A percentile compares a stretch with the other conserved stretches of the same genome.
phyloP scores from a whole-genome alignment of 2,797 vertebrate species.

The Hypotaenidia okinawae region DNA sequence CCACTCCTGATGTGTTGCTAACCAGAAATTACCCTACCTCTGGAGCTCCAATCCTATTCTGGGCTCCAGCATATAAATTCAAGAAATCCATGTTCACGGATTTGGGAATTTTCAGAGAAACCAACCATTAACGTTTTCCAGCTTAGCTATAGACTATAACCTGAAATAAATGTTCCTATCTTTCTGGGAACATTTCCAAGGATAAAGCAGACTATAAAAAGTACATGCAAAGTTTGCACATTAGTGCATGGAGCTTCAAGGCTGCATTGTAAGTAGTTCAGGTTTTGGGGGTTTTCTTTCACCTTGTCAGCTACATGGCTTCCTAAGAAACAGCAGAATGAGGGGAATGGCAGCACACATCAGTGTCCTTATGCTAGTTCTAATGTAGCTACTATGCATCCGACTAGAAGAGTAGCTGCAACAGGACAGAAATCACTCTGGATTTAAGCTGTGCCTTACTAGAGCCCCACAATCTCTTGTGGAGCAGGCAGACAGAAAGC shows the following conservation, averaged over 20 bases:
- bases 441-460: background rate
- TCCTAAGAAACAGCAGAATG: background rate
- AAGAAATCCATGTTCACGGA: background rate
- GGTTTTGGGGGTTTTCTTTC: background rate
- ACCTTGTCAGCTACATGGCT: accelerated
- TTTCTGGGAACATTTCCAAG: slow-evolving; percentile 35
- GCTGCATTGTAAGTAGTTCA: slow-evolving; percentile 24
- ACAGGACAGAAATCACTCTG: background rate
- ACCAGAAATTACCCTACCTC: background rate
- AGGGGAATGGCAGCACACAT: background rate
- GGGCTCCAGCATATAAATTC: background rate
- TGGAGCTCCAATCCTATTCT: background rate
- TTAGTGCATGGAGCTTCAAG: background rate
- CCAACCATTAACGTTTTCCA: background rate
- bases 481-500: background rate
- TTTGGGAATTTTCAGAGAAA: background rate
- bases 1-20: background rate
- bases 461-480: background rate
- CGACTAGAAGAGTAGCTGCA: background rate
- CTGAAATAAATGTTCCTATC: slow-evolving; percentile 39
- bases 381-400: background rate
- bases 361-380: background rate
- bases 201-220: slow-evolving; percentile 63
- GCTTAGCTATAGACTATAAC: background rate
- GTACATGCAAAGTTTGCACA: background rate